Evolutionary conservation across 2,797 vertebrate species (phyloP), one percentile per base, ranked within the genome.

Genomic region (Rhabdophis nuchalis): DNA sequence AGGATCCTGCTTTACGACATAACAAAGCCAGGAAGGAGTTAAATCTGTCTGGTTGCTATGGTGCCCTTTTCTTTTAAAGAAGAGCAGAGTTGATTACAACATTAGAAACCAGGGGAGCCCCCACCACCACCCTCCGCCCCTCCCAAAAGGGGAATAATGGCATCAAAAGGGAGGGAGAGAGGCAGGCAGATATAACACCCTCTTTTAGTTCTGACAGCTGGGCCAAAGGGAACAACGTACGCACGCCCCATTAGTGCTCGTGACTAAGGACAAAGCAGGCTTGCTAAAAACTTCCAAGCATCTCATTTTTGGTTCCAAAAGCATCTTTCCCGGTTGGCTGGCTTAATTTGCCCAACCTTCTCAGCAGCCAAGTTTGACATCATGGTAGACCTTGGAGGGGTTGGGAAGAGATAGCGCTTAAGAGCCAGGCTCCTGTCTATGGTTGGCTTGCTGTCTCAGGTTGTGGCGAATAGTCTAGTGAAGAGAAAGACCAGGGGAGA

Each of bases 21-120:
- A 93, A 95, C 93, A 94, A 95, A 94, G 92, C 92, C 93, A 93
- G 18, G 94, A 96, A 97, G 95, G 96, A 96, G 96, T 96, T 96
- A 97, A 82, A 94, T 41, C 94, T 95, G 96, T 95, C 93, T 94
- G 85, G 97, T 97, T 97, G 95, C 97, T 95, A 97, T 97, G 96
- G 96, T 88, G 96, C 82, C 94, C 95, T 95, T 77, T 91, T 95
- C 96, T 97, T 95, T 96, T 95, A 97, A 97, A 95, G 94, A 95
- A 96, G 93, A 95, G 95, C 96, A 94, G 94, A 94, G 95, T 96
- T 96, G 96, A 97, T 96, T 97, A 96, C 96, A 96, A 97, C 95
- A 96, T 95, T 94, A 96, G 93, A 95, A 96, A 96, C 93, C 93
- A 95, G 61, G 94, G 89, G 92, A 94, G 90, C 90, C 96, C 92